These are phyloP conservation scores for Thalassarche chlororhynchos DNA, from an alignment of 2,113 vertebrate species.

Conservation along the genomic window DNA sequence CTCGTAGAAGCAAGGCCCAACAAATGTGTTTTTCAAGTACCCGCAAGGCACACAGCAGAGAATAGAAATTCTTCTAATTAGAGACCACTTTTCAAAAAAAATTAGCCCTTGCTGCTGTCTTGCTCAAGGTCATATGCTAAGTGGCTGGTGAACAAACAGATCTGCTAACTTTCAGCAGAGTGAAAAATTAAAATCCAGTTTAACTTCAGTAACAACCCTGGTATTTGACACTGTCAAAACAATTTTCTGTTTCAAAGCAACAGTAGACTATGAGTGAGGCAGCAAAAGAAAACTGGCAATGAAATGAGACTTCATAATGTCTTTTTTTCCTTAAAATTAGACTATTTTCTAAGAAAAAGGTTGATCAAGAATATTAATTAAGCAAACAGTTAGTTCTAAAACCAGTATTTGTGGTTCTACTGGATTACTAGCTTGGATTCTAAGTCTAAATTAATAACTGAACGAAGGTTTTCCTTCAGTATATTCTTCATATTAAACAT, in stretches of 20 bases:
- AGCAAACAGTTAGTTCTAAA: neutral
- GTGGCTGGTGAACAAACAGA: neutral
- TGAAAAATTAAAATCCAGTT: neutral
- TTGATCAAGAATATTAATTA: neutral
- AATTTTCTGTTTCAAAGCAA: neutral
- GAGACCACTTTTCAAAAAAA: neutral
- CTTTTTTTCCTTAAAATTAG: neutral
- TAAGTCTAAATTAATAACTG: neutral
- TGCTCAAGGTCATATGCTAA: constrained; percentile 13
- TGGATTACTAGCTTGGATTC: neutral
- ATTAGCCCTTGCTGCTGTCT: neutral
- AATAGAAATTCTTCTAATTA: neutral
- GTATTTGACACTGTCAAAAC: neutral
- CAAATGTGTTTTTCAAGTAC: neutral
- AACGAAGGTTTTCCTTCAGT: neutral
- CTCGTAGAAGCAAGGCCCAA: neutral
- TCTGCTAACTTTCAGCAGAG: neutral
- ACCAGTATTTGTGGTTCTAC: neutral
- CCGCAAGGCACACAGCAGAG: neutral
- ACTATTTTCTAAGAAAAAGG: neutral
- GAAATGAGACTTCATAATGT: neutral
- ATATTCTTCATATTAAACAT: neutral
- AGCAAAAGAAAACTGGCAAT: neutral
- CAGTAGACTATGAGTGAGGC: neutral
- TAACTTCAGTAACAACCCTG: neutral